phyloP scores from a whole-genome alignment of 2,113 vertebrate genomes.

The Gambusia affinis region DNA sequence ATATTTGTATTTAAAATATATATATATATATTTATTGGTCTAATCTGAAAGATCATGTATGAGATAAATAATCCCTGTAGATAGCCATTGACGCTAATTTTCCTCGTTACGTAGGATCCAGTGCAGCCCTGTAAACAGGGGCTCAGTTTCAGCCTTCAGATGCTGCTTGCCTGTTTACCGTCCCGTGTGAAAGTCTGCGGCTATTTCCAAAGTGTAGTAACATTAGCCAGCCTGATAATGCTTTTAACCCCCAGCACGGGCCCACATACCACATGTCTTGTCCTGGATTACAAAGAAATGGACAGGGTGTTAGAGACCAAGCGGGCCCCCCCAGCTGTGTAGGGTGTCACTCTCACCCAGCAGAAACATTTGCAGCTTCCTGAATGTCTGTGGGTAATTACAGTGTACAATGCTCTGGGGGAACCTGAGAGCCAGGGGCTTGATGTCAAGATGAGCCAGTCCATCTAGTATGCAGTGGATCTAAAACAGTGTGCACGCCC shows the following conservation, averaged over 20 bases:
- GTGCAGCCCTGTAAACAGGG: slow-evolving; percentile 53
- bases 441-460: slow-evolving; percentile 25
- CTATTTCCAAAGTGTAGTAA: slow-evolving; percentile 72
- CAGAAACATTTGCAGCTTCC: slow-evolving; percentile 69
- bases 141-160: slow-evolving; percentile 53
- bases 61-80: slow-evolving; percentile 8
- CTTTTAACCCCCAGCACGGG: slow-evolving; percentile 40
- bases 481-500: no score
- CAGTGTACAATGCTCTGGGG: slow-evolving; percentile 32
- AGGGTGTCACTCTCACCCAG: slow-evolving; percentile 62
- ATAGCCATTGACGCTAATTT: slow-evolving; percentile 34
- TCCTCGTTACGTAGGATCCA: slow-evolving; percentile 51
- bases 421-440: slow-evolving; percentile 41
- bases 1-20: no score
- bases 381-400: slow-evolving; percentile 71
- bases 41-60: background rate
- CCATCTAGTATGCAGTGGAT: slow-evolving; percentile 27
- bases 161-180: slow-evolving; percentile 33
- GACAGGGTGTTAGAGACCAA: slow-evolving; percentile 24
- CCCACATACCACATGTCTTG: slow-evolving; percentile 55
- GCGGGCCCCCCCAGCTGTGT: background rate
- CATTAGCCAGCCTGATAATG: slow-evolving; percentile 66
- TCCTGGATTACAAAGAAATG: slow-evolving; percentile 43
- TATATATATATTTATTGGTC: no score
- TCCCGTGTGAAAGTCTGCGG: slow-evolving; percentile 39